phyloP scores from a whole-genome alignment of 2,113 vertebrate genomes.

The Lonchura striata region DNA sequence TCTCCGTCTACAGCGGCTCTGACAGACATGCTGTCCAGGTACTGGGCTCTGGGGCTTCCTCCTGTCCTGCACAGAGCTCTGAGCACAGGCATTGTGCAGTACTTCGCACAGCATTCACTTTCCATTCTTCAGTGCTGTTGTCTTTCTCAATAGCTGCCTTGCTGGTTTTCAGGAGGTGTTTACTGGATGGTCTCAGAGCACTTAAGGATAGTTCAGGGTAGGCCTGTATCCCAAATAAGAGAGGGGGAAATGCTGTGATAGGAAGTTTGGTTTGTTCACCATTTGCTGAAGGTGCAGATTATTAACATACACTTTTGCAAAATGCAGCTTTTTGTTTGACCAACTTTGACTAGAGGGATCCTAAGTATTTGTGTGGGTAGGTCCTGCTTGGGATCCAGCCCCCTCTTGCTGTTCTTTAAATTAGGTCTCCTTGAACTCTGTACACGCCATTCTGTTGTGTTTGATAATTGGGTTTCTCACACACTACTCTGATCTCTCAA shows the following conservation, averaged over 20 bases:
- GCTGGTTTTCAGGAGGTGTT: not conserved
- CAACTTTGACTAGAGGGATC: not conserved
- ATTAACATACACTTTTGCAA: not conserved
- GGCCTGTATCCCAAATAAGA: not conserved
- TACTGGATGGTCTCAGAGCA: not conserved
- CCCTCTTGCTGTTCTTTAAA: not conserved
- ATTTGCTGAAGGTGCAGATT: not conserved
- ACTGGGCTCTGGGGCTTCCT: not conserved
- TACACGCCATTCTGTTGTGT: not conserved
- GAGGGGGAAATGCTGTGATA: not conserved
- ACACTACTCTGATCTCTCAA: not conserved
- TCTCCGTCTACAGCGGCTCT: conserved; percentile 83
- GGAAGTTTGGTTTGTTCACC: not conserved
- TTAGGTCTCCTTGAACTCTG: not conserved
- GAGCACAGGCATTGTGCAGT: too few species aligned
- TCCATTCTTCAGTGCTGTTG: not conserved
- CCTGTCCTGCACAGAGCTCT: not conserved
- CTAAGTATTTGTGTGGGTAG: not conserved
- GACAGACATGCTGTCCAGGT: conserved; percentile 92
- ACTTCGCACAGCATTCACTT: not conserved
- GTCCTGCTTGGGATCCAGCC: not conserved
- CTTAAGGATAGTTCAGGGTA: not conserved
- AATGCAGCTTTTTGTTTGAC: not conserved
- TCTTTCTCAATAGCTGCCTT: not conserved
- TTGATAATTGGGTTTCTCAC: not conserved